phyloP scores from a whole-genome alignment of 1,140 invertebrate genomes.

The Pantala flavescens region DNA sequence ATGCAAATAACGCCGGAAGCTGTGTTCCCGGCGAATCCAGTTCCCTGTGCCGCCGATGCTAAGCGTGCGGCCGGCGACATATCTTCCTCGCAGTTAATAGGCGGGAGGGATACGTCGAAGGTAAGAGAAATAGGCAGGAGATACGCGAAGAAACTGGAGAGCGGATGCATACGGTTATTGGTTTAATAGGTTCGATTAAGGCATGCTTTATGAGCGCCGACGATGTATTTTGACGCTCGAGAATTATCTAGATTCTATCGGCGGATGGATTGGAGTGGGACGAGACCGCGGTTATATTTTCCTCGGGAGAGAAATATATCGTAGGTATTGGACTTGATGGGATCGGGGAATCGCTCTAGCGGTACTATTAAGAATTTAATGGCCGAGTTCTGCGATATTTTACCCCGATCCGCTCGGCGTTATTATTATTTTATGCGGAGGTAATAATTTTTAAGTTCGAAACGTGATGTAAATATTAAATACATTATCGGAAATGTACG shows the following conservation, averaged over 20 bases:
- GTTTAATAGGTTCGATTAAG: neutral
- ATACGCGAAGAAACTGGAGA: neutral
- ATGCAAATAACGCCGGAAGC: neutral
- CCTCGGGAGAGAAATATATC: too few species aligned
- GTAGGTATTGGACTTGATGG: too few species aligned
- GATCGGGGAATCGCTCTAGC: too few species aligned
- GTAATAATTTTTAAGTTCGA: too few species aligned
- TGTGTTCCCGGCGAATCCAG: neutral
- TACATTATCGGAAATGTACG: too few species aligned
- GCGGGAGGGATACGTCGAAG: neutral
- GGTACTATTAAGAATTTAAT: too few species aligned
- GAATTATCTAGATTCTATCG: neutral
- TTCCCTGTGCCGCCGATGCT: neutral
- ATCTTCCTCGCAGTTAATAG: neutral
- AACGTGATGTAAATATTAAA: too few species aligned
- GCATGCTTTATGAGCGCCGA: neutral
- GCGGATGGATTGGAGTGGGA: too few species aligned
- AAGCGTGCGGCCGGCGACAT: neutral
- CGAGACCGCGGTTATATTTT: too few species aligned
- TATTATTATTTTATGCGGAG: too few species aligned
- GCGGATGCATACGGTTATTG: neutral
- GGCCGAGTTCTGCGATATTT: too few species aligned
- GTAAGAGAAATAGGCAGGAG: neutral
- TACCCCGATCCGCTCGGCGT: too few species aligned
- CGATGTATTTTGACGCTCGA: constrained; percentile 1